Evolutionary conservation across 2,113 vertebrate genomes (phyloP).

Genomic region (Balaeniceps rex): DNA sequence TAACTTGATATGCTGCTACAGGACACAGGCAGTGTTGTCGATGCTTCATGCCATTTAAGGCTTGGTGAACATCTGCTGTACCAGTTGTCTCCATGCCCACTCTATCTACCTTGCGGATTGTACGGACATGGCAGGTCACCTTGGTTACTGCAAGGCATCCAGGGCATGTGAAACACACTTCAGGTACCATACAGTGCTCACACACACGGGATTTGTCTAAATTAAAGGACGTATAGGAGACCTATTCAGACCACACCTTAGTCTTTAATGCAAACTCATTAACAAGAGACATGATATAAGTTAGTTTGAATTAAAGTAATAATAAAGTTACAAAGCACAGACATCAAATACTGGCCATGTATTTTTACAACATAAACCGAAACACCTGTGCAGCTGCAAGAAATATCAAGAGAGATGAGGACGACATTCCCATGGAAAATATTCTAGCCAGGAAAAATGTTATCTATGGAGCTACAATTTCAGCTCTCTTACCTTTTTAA

Average conservation of each 20-base stretch:
- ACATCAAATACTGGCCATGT: background rate
- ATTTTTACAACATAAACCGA: background rate
- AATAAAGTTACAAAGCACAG: background rate
- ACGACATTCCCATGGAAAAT: background rate
- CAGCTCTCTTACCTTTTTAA: background rate
- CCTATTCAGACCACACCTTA: background rate
- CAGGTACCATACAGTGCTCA: background rate
- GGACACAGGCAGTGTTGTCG: rapidly evolving
- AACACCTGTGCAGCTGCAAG: background rate
- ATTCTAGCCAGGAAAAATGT: background rate
- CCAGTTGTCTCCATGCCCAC: background rate
- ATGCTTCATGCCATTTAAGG: background rate
- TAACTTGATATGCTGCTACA: background rate
- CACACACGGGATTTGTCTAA: background rate
- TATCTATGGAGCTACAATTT: background rate
- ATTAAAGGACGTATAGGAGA: background rate
- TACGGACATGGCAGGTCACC: background rate
- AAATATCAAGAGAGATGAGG: background rate
- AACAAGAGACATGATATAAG: background rate
- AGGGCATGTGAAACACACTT: background rate
- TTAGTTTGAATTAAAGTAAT: background rate
- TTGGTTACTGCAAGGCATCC: background rate
- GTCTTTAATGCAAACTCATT: background rate
- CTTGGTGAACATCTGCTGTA: background rate
- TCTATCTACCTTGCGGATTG: rapidly evolving